Evolutionary conservation across 2,113 vertebrate genomes (phyloP), one percentile per base, ranked within the genome.

Genomic region (Nothocercus julius): DNA sequence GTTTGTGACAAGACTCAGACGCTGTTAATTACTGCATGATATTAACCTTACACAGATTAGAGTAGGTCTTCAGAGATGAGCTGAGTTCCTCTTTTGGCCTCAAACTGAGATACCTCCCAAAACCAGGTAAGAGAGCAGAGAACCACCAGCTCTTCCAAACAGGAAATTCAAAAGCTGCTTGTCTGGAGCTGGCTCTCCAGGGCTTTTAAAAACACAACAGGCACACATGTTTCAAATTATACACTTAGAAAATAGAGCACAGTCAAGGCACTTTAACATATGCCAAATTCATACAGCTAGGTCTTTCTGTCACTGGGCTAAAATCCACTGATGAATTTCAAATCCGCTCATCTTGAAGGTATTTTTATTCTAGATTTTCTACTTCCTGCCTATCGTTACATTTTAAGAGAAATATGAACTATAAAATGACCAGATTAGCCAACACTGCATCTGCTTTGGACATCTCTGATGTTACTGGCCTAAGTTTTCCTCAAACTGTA

Each of bases 81-180:
- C 22, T 59, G 32, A 8, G 7, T 17, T 81, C 10, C 42, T 75
- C 27, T 7, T 63, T 59, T 5, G 11, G 28, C 13, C 44, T 56
- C 28, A 56, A 56, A 54, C 53, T 15, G 25, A 54, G 25, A 25
- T 28, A 28, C 25, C 54, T 56, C 54, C 95, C 92, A 61, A 88
- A 96, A 83, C 81, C 94, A 95, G 81, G 61, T 78, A 24, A 94
- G 56, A 96, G 95, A 92, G 27, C 58, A 2, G 42, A 44, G 34
- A 69, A 70, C 15, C 28, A 78, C 13, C 75, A 64, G 44, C 74
- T 74, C 9, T 7, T 24, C 30, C 32, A 58, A 77, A 40, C 17
- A 27, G 4, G 3, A 36, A 70, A 5, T 4, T n/a, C 56, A 92
- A 81, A 74, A 82, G 28, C 11, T 58, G 61, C 58, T 27, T 56